phyloP scores from a whole-genome alignment of 2,888 invertebrate species.

The Sericinus montela region DNA sequence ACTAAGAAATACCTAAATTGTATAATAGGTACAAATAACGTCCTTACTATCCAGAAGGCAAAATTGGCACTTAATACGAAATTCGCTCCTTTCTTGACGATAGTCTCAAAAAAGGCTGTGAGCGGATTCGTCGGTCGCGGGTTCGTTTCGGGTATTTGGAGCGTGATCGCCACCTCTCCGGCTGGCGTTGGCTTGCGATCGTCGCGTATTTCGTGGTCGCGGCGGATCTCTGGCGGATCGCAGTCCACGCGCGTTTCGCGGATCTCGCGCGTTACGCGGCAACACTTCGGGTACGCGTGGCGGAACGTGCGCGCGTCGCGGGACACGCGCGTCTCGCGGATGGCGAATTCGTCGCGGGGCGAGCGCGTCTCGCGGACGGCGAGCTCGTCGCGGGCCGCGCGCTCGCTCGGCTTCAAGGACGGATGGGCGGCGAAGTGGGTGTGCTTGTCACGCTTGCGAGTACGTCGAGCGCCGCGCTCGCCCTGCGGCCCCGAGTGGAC shows the following conservation, averaged over 20 bases:
- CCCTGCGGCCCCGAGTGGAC: not conserved
- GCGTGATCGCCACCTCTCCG: conserved; percentile 4
- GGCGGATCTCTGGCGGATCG: not conserved
- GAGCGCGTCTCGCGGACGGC: conserved; percentile 1
- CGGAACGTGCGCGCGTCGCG: not conserved
- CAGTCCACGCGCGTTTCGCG: not conserved
- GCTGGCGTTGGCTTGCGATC: conserved; percentile 14
- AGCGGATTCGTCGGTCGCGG: conserved; percentile 25
- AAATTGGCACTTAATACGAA: conserved; percentile 78
- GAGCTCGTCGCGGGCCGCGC: not conserved
- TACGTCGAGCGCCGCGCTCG: too few relatives aligned
- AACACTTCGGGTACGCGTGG: not conserved
- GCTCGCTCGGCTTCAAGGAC: not conserved
- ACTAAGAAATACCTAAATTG: conserved; percentile 74
- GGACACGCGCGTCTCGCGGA: not conserved
- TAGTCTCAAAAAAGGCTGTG: conserved; percentile 42
- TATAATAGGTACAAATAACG: conserved; percentile 75
- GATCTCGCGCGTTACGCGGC: not conserved
- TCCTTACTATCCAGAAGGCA: conserved; percentile 79
- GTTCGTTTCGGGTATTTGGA: not conserved
- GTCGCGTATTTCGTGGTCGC: not conserved
- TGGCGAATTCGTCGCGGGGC: not conserved
- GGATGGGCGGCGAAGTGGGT: conserved; percentile 1
- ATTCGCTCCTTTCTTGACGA: conserved; percentile 57
- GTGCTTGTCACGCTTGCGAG: too few relatives aligned